These are phyloP conservation scores for Xiphophorus couchianus DNA, from an alignment of 2,113 vertebrate genomes.

Conservation along the genomic window DNA sequence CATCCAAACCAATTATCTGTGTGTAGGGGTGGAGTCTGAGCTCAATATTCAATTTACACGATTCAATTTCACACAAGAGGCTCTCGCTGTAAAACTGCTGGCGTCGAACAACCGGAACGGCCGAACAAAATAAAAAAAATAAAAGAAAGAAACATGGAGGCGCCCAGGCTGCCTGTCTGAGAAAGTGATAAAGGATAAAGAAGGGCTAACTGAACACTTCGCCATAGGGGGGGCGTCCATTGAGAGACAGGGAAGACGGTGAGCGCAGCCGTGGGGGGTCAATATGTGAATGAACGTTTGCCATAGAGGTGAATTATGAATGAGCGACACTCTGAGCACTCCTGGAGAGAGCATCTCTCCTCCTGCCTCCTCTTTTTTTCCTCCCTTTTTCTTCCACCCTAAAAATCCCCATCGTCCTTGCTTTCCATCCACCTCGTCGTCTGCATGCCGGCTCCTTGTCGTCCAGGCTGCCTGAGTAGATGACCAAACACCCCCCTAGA, in stretches of 20 bases:
- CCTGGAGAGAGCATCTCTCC: conserved; percentile 67
- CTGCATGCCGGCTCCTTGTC: conserved; percentile 40
- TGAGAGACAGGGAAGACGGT: conserved; percentile 66
- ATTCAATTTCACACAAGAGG: conserved; percentile 54
- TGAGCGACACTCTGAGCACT: conserved; percentile 74
- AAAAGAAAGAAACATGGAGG: background rate
- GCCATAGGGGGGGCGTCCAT: conserved; percentile 66
- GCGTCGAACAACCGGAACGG: conserved; percentile 25
- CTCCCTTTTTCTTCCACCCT: conserved; percentile 30
- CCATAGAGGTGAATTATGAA: conserved; percentile 80
- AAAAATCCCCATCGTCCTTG: conserved; percentile 46
- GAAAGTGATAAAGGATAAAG: conserved; percentile 47
- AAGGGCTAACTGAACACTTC: conserved; percentile 43
- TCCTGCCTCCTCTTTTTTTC: conserved; percentile 32
- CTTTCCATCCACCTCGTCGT: background rate
- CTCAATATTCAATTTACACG: conserved; percentile 75
- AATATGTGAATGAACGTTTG: conserved; percentile 79
- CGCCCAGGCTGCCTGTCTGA: conserved; percentile 34
- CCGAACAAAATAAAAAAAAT: background rate
- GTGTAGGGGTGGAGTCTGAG: conserved; percentile 62
- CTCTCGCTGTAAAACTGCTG: conserved; percentile 23
- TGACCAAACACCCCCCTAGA: conserved; percentile 39
- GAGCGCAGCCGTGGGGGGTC: conserved; percentile 76
- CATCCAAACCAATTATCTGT: conserved; percentile 72
- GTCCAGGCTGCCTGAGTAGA: conserved; percentile 51